These are phyloP conservation scores for Lordiphosa andalusiaca DNA, from an alignment of 2,888 invertebrate genomes.

Conservation along the genomic window DNA sequence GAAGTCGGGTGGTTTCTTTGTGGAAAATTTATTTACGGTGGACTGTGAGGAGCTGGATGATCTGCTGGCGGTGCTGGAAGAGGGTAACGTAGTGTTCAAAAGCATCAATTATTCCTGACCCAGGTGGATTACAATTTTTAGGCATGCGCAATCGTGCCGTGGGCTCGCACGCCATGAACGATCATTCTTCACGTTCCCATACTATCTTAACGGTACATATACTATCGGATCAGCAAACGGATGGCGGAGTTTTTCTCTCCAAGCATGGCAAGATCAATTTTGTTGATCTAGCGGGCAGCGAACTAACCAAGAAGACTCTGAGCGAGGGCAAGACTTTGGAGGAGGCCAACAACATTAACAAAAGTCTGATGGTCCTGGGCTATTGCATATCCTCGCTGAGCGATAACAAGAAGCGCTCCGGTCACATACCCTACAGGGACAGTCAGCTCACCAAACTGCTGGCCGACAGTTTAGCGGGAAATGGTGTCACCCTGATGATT, in stretches of 20 bases:
- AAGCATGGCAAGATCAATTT: constrained; percentile 97
- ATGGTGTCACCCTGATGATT: constrained; percentile 97
- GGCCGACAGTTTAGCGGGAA: constrained; percentile 95
- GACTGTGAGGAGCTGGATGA: constrained; percentile 97
- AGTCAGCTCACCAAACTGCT: constrained; percentile 95
- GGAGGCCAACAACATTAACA: constrained; percentile 97
- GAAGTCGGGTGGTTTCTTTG: constrained; percentile 94
- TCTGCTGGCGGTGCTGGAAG: constrained; percentile 94
- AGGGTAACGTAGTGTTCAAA: constrained; percentile 83
- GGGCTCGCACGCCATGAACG: constrained; percentile 95
- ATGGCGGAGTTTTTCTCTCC: constrained; percentile 91
- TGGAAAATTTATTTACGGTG: constrained; percentile 97
- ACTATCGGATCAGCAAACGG: constrained; percentile 90
- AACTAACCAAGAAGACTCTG: constrained; percentile 95
- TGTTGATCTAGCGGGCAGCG: constrained; percentile 97
- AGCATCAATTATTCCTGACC: not conserved
- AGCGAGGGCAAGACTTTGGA: constrained; percentile 93
- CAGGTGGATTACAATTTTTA: constrained; percentile 68
- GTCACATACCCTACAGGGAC: constrained; percentile 96
- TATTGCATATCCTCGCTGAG: constrained; percentile 97
- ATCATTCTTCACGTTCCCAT: constrained; percentile 95
- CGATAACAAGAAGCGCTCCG: constrained; percentile 87
- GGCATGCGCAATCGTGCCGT: constrained; percentile 94
- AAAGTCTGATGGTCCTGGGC: constrained; percentile 95
- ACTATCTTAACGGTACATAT: constrained; percentile 90